Conservation (phyloP, 2,113 vertebrate genomes). For the Motacilla alba region DNA sequence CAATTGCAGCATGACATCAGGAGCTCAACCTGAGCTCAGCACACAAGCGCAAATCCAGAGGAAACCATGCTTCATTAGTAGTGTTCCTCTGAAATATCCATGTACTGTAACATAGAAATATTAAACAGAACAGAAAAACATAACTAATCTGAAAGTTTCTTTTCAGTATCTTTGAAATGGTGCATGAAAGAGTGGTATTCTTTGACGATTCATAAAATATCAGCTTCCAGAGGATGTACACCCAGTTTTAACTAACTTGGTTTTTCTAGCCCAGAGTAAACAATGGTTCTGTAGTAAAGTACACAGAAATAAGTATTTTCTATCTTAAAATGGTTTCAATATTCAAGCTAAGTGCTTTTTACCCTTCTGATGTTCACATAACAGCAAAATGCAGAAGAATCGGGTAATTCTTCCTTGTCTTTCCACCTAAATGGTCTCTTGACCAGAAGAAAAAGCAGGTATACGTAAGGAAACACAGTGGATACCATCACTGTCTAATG, state of each 20-base stretch:
- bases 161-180: background rate
- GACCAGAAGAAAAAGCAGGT: background rate
- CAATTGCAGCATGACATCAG: background rate
- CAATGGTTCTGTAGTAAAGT: background rate
- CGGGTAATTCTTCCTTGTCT: background rate
- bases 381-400: background rate
- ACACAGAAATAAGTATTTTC: background rate
- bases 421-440: background rate
- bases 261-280: background rate
- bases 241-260: background rate
- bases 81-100: background rate
- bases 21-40: background rate
- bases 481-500: background rate
- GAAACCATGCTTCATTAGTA: background rate
- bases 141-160: background rate
- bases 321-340: background rate
- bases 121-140: background rate
- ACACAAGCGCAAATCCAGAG: background rate
- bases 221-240: background rate
- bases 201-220: background rate
- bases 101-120: background rate
- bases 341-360: background rate
- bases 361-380: background rate
- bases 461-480: background rate
- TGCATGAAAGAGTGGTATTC: background rate